Evolutionary conservation across 2,113 vertebrate genomes (phyloP), one percentile per base, ranked within the genome.

Genomic region (Apteryx mantelli): DNA sequence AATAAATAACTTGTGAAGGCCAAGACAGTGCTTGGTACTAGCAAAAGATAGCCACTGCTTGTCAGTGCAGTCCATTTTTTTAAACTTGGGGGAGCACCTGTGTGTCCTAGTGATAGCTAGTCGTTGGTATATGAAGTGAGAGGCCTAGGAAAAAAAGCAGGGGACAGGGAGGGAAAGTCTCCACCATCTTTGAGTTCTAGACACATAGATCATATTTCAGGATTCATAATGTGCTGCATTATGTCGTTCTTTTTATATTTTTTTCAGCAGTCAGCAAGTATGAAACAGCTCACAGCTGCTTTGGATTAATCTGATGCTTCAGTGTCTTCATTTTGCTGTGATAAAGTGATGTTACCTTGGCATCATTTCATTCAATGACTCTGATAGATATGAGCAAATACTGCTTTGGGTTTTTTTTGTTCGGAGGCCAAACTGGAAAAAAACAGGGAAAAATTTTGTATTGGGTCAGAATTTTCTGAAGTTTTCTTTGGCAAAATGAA

Each of bases 401-500:
- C 16, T 61, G 13, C 56, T 44, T 61, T 74, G 69, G 38, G 14
- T 0, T 4, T 42, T 40, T 40, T 30, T 28, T 74, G 15, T 86
- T 93, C 44, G 32, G 38, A 82, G 28, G 36, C 87, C 88, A 91
- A 93, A 93, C 19, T 0, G 63, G 63, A 0, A 93, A 90, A 93
- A 76, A 56, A 5, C 13, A 77, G 53, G 63, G 34, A 94, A 92
- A 83, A 71, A 13, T 77, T 9, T 74, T 81, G 17, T 42, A 28
- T 91, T 53, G 34, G 22, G 18, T 73, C 52, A 89, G 63, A 93
- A 69, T 89, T 75, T 65, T 91, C 56, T 82, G 2, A 80, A 61
- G n/a, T 80, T 91, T 88, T 89, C 53, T 82, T 96, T 93, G 93
- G 75, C 90, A 86, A 80, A 91, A 80, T 20, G 15, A 89, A 97